Evolutionary conservation across 2,888 invertebrate species (phyloP), one percentile per base, ranked within the genome.

Genomic region (Cancer borealis): DNA sequence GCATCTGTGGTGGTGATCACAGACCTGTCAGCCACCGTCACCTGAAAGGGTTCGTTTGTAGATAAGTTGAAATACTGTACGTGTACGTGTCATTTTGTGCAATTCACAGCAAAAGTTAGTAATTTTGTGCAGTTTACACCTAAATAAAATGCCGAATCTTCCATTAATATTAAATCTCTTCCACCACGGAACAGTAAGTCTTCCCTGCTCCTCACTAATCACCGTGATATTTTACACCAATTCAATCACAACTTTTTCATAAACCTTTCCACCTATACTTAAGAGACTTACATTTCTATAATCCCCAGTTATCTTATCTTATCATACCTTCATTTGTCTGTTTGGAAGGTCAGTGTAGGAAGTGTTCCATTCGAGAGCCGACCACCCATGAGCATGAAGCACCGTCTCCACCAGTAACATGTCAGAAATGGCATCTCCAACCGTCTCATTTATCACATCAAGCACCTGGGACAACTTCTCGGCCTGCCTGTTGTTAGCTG

Each of bases 401-500:
- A 99, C 98, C 0, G 98, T 98, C 97, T 99, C 99, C 0, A 99
- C 99, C 6, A 99, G 96, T 94, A 99, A 97, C 97, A 99, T 97
- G 96, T 99, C 99, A 0, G 99, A 99, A 93, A 99, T 98, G 3
- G 99, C 99, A 97, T 99, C 99, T 0, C 99, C 99, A 0, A 99
- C 98, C 0, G 98, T 98, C 97, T 99, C 99, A 96, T 99, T 99
- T 21, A 99, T 98, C 96, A 99, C 97, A 96, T 99, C 98, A 95
- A 99, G 98, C 93, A 98, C 97, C 96, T 97, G 97, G 3, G 97
- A 96, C 14, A 99, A 97, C 45, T 97, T 97, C 66, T 97, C 97
- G 0, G 98, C 98, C 1, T 98, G 97, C 95, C 97, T 97, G 90
- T 97, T 96, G 93, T 96, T 96, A 1, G 94, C 94, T 46, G 95